Conservation (phyloP, 2,113 vertebrate species). For the Prionailurus bengalensis region DNA sequence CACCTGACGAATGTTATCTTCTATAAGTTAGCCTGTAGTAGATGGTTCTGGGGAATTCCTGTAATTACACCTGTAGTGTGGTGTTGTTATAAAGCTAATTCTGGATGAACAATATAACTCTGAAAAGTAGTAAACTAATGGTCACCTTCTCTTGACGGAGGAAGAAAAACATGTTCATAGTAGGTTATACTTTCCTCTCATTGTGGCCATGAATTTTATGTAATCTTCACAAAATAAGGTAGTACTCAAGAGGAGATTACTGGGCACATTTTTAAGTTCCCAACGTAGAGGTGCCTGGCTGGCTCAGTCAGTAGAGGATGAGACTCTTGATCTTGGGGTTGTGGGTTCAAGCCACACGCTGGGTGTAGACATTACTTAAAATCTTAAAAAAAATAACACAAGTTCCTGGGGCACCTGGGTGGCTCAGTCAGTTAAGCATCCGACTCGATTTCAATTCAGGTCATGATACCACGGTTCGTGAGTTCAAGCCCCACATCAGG, state of each 20-base stretch:
- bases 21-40: not conserved
- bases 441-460: no score
- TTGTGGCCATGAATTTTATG: not conserved
- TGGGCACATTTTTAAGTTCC: not conserved
- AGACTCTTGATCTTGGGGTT: not conserved
- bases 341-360: not conserved
- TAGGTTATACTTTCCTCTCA: not conserved
- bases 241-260: not conserved
- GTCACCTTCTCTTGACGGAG: not conserved
- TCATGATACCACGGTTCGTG: no score
- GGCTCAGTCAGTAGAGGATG: not conserved
- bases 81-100: not conserved
- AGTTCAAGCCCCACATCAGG: no score
- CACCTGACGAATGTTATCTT: not conserved
- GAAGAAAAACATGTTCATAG: not conserved
- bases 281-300: not conserved
- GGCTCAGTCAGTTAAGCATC: no score
- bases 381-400: not conserved
- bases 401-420: no score
- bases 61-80: not conserved
- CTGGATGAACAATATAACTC: constrained; percentile 7
- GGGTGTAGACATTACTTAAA: not conserved
- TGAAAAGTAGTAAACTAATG: not conserved
- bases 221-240: not conserved
- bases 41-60: not conserved